Conservation (phyloP, 2,113 vertebrate genomes). For the Brachypteracias leptosomus region DNA sequence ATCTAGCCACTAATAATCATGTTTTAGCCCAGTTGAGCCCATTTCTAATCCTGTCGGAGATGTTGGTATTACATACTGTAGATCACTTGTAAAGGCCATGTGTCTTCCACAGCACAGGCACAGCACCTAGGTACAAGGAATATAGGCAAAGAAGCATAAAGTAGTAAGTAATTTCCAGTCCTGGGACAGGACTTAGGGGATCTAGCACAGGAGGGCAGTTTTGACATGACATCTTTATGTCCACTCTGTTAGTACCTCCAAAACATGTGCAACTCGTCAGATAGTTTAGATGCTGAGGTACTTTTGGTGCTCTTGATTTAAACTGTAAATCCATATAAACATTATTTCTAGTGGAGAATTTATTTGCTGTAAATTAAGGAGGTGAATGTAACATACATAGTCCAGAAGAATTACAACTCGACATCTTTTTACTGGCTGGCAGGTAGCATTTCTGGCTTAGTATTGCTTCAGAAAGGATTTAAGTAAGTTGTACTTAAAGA, state of each 20-base stretch:
- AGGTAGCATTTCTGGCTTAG: not conserved
- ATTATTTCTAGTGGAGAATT: not conserved
- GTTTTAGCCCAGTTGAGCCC: not conserved
- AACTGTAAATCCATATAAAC: not conserved
- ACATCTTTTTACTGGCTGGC: not conserved
- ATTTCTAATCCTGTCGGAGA: not conserved
- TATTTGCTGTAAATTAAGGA: not conserved
- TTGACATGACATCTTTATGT: constrained; percentile 10
- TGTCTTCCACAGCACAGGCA: not conserved
- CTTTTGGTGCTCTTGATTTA: not conserved
- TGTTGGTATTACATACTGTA: not conserved
- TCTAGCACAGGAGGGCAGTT: not conserved
- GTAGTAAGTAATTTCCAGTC: not conserved
- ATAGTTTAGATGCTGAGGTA: not conserved
- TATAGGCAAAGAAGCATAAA: not conserved
- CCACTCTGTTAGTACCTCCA: not conserved
- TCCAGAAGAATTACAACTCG: not conserved
- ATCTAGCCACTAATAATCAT: not conserved
- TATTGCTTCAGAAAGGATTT: constrained; percentile 1
- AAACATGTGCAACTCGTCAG: not conserved
- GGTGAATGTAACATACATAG: not conserved
- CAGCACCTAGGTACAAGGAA: not conserved
- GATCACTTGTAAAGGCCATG: fast-evolving
- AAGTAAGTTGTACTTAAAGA: not conserved
- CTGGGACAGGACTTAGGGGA: not conserved